Evolutionary conservation across 92 coral and sea anemone genomes (phyloP).

Genomic region (Blastomussa wellsi): DNA sequence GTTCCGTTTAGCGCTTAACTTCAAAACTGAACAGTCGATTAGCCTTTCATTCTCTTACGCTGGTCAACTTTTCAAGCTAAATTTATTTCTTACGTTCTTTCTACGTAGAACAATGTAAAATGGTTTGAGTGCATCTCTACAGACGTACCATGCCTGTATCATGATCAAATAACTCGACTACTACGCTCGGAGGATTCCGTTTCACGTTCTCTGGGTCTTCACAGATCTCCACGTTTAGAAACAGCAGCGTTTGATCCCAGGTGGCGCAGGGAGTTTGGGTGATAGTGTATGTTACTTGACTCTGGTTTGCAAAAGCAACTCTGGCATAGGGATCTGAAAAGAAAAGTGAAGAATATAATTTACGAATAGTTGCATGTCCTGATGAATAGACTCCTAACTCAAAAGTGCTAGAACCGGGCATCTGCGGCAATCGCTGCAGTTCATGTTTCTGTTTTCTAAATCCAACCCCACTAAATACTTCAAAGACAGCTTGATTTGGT

Average conservation of each 20-base stretch:
- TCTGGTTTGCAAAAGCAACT: slow-evolving; percentile 81
- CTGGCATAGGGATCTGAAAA: slow-evolving; percentile 89
- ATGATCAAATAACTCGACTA: slow-evolving; percentile 86
- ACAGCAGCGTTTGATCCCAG: slow-evolving; percentile 98
- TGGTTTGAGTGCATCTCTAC: background rate
- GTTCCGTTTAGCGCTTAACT: too few species aligned
- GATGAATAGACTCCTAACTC: too few species aligned
- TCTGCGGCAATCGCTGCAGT: too few species aligned
- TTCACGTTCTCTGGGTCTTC: slow-evolving; percentile 78
- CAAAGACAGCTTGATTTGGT: too few species aligned
- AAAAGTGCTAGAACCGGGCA: too few species aligned
- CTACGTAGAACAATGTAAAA: background rate
- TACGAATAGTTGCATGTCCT: background rate
- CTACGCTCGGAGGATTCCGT: slow-evolving; percentile 85
- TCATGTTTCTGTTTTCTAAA: too few species aligned
- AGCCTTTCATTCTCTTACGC: background rate
- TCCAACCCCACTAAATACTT: too few species aligned
- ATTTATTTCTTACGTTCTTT: background rate
- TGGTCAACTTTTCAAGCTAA: background rate
- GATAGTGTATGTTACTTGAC: slow-evolving; percentile 75
- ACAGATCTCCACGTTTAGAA: slow-evolving; percentile 68
- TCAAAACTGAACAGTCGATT: background rate
- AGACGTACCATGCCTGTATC: slow-evolving; percentile 37
- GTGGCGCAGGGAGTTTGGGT: slow-evolving; percentile 90
- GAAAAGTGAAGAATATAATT: background rate